These are phyloP conservation scores for Andrena marginata DNA, from an alignment of 2,888 invertebrate genomes.

Conservation along the genomic window DNA sequence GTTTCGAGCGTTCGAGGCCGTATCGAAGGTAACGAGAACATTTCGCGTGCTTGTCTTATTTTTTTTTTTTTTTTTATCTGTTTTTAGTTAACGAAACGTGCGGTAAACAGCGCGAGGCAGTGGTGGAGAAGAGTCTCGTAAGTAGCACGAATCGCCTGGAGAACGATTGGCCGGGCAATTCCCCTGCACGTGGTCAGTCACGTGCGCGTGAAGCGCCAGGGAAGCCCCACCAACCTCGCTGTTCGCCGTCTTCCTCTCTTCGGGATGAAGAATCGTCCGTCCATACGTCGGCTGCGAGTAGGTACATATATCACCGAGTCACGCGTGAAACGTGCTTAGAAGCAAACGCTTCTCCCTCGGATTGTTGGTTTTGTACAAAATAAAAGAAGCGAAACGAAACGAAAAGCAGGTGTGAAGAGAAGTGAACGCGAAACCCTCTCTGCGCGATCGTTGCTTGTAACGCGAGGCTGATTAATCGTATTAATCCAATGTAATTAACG, in stretches of 20 bases:
- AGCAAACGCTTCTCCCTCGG: background rate
- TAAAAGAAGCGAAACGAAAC: too few relatives aligned
- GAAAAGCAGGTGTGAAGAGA: background rate
- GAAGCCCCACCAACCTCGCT: constrained; percentile 49
- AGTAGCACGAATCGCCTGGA: constrained; percentile 50
- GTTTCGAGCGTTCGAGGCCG: background rate
- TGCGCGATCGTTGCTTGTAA: background rate
- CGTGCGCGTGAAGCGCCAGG: constrained; percentile 62
- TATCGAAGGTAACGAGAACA: background rate
- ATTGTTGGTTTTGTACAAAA: background rate
- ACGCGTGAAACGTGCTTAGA: constrained; percentile 31
- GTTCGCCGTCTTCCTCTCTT: constrained; percentile 40
- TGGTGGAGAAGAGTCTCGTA: constrained; percentile 27
- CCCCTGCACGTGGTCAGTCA: constrained; percentile 70
- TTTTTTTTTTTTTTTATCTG: constrained; percentile 16
- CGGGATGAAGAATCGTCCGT: constrained; percentile 59
- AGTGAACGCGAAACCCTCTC: background rate
- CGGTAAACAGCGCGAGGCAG: constrained; percentile 35
- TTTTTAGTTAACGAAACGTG: constrained; percentile 1
- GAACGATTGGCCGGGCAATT: constrained; percentile 51
- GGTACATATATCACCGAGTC: constrained; percentile 23
- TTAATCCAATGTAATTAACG: too few relatives aligned
- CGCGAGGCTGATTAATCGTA: too few relatives aligned
- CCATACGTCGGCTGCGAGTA: constrained; percentile 41
- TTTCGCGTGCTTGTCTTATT: constrained; percentile 2